Evolutionary conservation across 2,797 vertebrate species (phyloP).

Genomic region (Remorina albescens): DNA sequence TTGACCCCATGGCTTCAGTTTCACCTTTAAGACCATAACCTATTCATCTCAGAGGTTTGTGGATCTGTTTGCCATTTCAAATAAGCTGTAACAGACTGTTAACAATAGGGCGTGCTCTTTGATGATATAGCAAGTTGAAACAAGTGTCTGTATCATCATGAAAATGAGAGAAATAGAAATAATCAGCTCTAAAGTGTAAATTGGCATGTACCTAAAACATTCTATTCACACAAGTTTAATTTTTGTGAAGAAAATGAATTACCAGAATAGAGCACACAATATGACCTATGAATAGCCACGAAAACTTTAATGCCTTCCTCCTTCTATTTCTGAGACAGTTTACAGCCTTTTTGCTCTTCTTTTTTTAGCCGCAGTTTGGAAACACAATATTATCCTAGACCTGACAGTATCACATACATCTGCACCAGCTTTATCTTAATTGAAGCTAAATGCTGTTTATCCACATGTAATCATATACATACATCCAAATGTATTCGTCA

Average conservation of each 20-base stretch:
- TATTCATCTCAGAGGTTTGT: constrained; percentile 61
- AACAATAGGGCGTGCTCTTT: constrained; percentile 22
- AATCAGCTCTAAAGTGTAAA: constrained; percentile 7
- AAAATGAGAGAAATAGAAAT: constrained; percentile 38
- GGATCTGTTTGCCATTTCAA: constrained; percentile 68
- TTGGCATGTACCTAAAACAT: constrained; percentile 13
- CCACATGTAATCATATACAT: neutral
- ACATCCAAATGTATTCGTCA: neutral
- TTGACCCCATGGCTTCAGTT: constrained; percentile 65
- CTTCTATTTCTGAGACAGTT: neutral
- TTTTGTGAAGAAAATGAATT: constrained; percentile 1
- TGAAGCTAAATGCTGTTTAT: neutral
- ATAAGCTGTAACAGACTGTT: constrained; percentile 48
- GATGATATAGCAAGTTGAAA: constrained; percentile 15
- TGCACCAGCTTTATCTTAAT: neutral
- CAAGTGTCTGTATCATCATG: constrained; percentile 50
- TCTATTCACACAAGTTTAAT: constrained; percentile 23
- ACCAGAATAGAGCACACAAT: constrained; percentile 6
- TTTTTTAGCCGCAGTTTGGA: neutral
- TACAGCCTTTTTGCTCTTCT: neutral
- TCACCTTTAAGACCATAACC: constrained; percentile 50
- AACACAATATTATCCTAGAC: neutral
- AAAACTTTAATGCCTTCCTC: neutral
- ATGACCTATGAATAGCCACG: neutral
- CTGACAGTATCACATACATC: neutral